These are phyloP conservation scores for Phataginus tetradactyla DNA, from an alignment of 2,797 vertebrate genomes.

Conservation along the genomic window DNA sequence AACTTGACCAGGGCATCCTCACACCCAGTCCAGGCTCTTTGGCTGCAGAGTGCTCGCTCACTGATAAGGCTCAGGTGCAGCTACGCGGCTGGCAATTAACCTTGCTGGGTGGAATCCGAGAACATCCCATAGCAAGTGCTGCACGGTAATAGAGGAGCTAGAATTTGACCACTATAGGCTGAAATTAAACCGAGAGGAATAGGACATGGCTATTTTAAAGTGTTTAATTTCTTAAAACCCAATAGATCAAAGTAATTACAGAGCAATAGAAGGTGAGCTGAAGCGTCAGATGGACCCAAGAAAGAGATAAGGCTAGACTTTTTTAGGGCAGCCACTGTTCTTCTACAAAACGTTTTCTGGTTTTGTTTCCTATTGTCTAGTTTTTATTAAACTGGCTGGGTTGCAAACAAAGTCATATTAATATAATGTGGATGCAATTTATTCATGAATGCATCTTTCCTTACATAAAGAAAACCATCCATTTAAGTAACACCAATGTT, in stretches of 20 bases:
- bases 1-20: neutral
- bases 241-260: slow-evolving; percentile 73
- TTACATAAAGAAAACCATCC: slow-evolving; percentile 16
- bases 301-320: slow-evolving; percentile 57
- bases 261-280: slow-evolving; percentile 55
- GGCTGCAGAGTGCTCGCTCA: neutral
- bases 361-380: slow-evolving; percentile 66
- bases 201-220: slow-evolving; percentile 57
- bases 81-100: neutral
- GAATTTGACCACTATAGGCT: neutral
- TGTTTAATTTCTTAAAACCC: slow-evolving; percentile 62
- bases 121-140: slow-evolving; percentile 5
- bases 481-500: slow-evolving; percentile 59
- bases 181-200: slow-evolving; percentile 57
- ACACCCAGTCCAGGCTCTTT: neutral
- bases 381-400: slow-evolving; percentile 61
- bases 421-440: slow-evolving; percentile 54
- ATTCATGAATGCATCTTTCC: slow-evolving; percentile 62
- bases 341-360: slow-evolving; percentile 56
- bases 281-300: slow-evolving; percentile 27
- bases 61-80: slow-evolving; percentile 35
- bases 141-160: slow-evolving; percentile 30
- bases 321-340: neutral
- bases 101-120: neutral
- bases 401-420: slow-evolving; percentile 66